Evolutionary conservation across 2,888 invertebrate genomes (phyloP).

Genomic region (Drosophila borborema): DNA sequence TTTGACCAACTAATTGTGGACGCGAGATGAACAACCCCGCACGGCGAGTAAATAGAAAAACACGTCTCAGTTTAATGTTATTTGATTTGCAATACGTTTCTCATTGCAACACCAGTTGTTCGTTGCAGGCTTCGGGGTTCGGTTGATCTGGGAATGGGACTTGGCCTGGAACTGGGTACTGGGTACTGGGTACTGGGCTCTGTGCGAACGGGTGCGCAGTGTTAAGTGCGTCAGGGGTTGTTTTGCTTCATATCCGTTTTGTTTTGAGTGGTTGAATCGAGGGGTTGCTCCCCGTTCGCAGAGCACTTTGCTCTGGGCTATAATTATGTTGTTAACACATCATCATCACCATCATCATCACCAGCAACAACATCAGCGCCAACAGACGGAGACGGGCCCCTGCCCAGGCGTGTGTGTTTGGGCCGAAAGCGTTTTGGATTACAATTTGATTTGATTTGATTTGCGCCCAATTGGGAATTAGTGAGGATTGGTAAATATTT

Average conservation of each 20-base stretch:
- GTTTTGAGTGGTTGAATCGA: conserved; percentile 70
- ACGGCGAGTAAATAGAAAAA: conserved; percentile 35
- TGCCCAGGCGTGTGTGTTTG: conserved; percentile 32
- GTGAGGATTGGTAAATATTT: conserved; percentile 79
- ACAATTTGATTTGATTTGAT: conserved; percentile 77
- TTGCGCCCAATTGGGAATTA: conserved; percentile 82
- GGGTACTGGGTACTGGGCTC: neutral
- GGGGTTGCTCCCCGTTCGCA: conserved; percentile 64
- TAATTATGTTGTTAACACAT: conserved; percentile 84
- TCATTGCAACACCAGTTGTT: conserved; percentile 70
- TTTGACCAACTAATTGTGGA: conserved; percentile 80
- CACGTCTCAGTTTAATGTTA: conserved; percentile 77
- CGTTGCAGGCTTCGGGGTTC: conserved; percentile 20
- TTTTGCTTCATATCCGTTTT: conserved; percentile 73
- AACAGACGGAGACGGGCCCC: conserved; percentile 21
- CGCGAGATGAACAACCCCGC: conserved; percentile 35
- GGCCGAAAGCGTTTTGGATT: conserved; percentile 76
- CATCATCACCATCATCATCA: conserved; percentile 65
- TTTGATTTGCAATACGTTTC: conserved; percentile 80
- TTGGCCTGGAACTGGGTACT: conserved; percentile 13
- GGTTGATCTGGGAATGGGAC: conserved; percentile 12
- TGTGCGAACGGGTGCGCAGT: conserved; percentile 60
- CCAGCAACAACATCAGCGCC: conserved; percentile 36
- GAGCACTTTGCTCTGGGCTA: conserved; percentile 78
- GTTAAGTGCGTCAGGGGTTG: conserved; percentile 66